These are phyloP conservation scores for Pelobates fuscus DNA, from an alignment of 2,113 vertebrate species.

Conservation along the genomic window DNA sequence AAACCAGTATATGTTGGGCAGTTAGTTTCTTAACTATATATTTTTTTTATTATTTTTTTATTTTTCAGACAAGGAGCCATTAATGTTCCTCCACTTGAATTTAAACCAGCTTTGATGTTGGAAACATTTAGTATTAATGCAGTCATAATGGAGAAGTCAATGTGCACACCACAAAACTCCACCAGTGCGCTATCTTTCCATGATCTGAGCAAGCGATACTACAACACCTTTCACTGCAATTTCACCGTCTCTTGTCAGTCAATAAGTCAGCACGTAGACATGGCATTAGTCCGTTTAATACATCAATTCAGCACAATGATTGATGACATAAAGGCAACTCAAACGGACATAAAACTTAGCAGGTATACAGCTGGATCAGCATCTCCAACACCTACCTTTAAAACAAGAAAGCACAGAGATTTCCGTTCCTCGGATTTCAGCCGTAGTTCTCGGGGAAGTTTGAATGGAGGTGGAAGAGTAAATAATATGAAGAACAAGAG, in stretches of 20 bases:
- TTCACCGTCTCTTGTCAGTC: conserved; percentile 96
- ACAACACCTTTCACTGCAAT: conserved; percentile 94
- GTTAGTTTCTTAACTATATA: no score
- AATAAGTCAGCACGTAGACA: conserved; percentile 97
- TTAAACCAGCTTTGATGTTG: conserved; percentile 94
- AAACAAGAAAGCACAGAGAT: conserved; percentile 86
- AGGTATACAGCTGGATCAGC: conserved; percentile 95
- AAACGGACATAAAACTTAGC: conserved; percentile 97
- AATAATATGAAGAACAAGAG: conserved; percentile 86
- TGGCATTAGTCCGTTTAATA: conserved; percentile 96
- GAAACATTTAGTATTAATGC: conserved; percentile 95
- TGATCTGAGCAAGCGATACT: conserved; percentile 90
- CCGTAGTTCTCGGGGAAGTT: conserved; percentile 91
- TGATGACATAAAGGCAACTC: conserved; percentile 95
- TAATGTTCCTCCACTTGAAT: conserved; percentile 88
- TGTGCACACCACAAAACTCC: conserved; percentile 79
- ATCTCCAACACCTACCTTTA: conserved; percentile 94
- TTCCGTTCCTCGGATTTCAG: conserved; percentile 95
- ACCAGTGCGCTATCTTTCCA: conserved; percentile 87
- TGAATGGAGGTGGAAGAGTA: conserved; percentile 83
- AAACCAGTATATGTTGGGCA: no score
- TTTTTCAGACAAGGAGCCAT: conserved; percentile 83
- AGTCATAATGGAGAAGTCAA: conserved; percentile 92
- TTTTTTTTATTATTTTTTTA: background rate
- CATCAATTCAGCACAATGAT: conserved; percentile 99